Conservation (phyloP, 2,797 vertebrate genomes). For the Poecilia picta region DNA sequence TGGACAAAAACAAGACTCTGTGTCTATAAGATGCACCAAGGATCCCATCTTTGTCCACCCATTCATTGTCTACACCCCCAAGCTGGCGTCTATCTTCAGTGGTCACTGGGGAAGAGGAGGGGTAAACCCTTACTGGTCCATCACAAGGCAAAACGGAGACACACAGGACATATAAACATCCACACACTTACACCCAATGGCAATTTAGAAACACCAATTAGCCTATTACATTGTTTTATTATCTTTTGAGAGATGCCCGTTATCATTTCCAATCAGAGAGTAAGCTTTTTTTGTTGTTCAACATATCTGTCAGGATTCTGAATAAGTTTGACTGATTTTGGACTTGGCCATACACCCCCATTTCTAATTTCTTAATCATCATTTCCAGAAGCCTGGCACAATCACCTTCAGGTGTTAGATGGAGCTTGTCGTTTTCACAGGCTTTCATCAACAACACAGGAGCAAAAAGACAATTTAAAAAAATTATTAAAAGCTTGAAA, state of each 20-base stretch:
- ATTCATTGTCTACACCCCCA: background rate
- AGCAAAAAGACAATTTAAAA: background rate
- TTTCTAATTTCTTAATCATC: background rate
- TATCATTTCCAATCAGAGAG: background rate
- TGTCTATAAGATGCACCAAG: constrained; percentile 27
- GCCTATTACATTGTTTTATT: background rate
- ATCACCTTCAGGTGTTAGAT: background rate
- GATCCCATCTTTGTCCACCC: constrained; percentile 28
- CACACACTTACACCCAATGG: background rate
- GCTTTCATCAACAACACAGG: background rate
- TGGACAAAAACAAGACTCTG: constrained; percentile 18
- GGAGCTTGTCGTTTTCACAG: background rate
- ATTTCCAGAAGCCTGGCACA: background rate
- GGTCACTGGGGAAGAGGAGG: too few species aligned
- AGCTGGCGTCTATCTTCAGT: too few species aligned
- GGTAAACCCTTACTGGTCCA: background rate
- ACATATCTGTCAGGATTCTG: background rate
- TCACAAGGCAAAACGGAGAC: background rate
- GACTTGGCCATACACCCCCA: background rate
- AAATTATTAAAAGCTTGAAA: too few species aligned
- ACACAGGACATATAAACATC: background rate
- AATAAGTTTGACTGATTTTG: background rate
- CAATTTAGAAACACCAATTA: too few species aligned
- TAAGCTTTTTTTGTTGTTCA: background rate
- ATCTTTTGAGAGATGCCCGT: background rate